Percentiles rank a stretch among this genome's conserved stretches.
phyloP scores from a whole-genome alignment of 2,888 invertebrate species.

The Chrysolina americana region DNA sequence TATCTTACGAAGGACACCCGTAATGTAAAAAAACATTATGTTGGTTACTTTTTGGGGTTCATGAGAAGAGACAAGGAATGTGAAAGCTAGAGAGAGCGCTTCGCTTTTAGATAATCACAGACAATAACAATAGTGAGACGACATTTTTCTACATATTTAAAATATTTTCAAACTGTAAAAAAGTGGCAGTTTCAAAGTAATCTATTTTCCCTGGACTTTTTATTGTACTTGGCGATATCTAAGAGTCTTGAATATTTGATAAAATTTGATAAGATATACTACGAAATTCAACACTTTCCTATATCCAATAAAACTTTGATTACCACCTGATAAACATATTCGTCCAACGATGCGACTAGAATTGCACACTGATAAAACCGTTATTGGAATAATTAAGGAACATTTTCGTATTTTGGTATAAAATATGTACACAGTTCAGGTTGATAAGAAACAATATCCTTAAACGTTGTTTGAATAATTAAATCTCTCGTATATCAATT shows the following conservation, averaged over 20 bases:
- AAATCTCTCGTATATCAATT: neutral
- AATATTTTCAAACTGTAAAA: constrained; percentile 31
- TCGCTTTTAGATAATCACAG: constrained; percentile 61
- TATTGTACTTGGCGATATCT: constrained; percentile 53
- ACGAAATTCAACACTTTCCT: neutral
- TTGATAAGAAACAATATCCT: constrained; percentile 5
- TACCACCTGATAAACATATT: constrained; percentile 10
- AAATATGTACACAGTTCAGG: constrained; percentile 14
- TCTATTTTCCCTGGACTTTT: constrained; percentile 55
- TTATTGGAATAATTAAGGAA: constrained; percentile 16
- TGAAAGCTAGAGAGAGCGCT: constrained; percentile 60
- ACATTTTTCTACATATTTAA: constrained; percentile 35
- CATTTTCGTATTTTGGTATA: constrained; percentile 7
- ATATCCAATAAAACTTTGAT: neutral
- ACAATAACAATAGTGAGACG: constrained; percentile 58
- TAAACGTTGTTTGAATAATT: neutral
- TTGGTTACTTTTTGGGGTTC: neutral
- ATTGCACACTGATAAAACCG: constrained; percentile 9
- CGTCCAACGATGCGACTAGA: constrained; percentile 6
- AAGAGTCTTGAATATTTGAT: neutral
- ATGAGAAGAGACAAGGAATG: constrained; percentile 55
- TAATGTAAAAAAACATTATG: neutral
- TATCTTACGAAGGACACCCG: neutral
- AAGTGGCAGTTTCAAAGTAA: constrained; percentile 53
- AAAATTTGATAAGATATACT: constrained; percentile 13